A percentile compares a stretch with the other conserved stretches of the same genome.
Evolutionary conservation across 1,140 invertebrate species (phyloP).

Genomic region (Lucilia cuprina): DNA sequence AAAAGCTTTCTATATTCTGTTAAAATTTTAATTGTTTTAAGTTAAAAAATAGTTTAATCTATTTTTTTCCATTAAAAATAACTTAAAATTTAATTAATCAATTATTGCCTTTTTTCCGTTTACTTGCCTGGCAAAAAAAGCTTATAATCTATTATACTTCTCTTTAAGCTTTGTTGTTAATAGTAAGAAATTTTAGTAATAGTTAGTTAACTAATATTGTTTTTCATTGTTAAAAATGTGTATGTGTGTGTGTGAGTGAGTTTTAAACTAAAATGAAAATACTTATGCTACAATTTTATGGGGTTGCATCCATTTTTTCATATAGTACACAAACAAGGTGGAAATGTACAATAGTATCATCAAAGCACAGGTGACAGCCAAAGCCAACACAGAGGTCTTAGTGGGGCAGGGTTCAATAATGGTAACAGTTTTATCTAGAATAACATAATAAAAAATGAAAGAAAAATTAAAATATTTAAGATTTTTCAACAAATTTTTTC

Average conservation of each 20-base stretch:
- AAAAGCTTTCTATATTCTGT: conserved; percentile 16
- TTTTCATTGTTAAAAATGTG: conserved; percentile 36
- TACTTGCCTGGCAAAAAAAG: neutral
- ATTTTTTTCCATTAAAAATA: neutral
- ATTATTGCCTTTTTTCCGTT: neutral
- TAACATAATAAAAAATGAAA: conserved; percentile 43
- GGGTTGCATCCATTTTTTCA: conserved; percentile 87
- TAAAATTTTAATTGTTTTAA: neutral
- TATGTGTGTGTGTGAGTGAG: neutral
- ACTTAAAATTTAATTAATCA: neutral
- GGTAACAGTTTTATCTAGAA: conserved; percentile 84
- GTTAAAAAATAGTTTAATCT: neutral
- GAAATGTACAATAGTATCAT: conserved; percentile 89
- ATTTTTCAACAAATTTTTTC: neutral
- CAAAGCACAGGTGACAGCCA: conserved; percentile 88
- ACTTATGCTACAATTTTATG: conserved; percentile 78
- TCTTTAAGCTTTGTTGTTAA: neutral
- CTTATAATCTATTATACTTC: neutral
- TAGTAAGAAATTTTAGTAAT: conserved; percentile 54
- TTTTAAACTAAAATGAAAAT: neutral
- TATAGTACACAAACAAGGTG: conserved; percentile 88
- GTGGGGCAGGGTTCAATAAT: conserved; percentile 89
- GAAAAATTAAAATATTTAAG: neutral
- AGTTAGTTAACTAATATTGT: conserved; percentile 16
- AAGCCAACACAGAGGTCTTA: conserved; percentile 84